A percentile compares a stretch with the other conserved stretches of the same genome.
Conservation (phyloP, 2,888 invertebrate genomes). For the Stenoptilia bipunctidactyla region DNA sequence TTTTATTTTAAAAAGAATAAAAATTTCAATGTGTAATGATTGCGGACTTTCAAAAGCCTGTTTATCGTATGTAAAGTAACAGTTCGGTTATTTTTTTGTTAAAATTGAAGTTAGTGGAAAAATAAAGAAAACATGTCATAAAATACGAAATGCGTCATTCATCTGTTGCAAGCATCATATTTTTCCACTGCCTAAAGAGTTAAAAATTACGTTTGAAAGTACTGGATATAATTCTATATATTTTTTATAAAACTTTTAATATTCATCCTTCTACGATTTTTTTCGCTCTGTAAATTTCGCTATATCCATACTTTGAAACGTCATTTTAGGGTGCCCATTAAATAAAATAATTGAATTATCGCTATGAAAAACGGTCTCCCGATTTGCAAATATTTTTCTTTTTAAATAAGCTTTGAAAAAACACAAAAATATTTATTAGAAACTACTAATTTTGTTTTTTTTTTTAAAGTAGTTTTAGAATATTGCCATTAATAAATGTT, state of each 20-base stretch:
- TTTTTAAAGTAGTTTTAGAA: constrained; percentile 25
- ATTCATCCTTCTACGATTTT: no score
- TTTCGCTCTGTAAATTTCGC: background rate
- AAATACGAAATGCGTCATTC: no score
- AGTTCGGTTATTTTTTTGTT: no score
- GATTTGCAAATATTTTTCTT: constrained; percentile 36
- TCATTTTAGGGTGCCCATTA: no score
- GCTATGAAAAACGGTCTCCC: constrained; percentile 38
- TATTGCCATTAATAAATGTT: constrained; percentile 25
- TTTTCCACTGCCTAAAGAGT: no score
- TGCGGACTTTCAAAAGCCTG: no score
- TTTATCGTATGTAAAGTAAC: no score
- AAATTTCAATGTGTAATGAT: no score
- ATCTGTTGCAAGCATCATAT: no score
- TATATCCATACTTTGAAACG: background rate
- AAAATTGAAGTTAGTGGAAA: no score
- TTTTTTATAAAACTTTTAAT: background rate
- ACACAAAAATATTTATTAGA: constrained; percentile 28
- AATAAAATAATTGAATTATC: background rate
- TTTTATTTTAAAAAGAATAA: no score
- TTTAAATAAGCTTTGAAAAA: constrained; percentile 29
- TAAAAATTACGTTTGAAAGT: background rate
- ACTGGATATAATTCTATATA: background rate
- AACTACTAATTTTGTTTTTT: constrained; percentile 24
- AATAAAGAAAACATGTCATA: no score